Evolutionary conservation across 2,888 invertebrate species (phyloP).

Genomic region (Patella caerulea): DNA sequence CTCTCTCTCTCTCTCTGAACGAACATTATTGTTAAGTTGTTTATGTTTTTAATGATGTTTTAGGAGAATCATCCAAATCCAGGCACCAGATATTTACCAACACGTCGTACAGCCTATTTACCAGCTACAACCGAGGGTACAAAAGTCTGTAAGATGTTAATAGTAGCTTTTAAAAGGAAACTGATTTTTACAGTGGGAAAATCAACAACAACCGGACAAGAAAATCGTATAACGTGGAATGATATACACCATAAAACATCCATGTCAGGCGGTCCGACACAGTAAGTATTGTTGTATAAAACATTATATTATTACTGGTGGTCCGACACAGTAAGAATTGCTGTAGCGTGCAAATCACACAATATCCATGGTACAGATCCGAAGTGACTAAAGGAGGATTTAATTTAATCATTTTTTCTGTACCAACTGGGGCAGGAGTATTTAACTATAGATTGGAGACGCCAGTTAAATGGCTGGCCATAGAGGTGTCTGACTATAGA

Average conservation of each 20-base stretch:
- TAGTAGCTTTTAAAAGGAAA: slow-evolving; percentile 53
- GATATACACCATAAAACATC: slow-evolving; percentile 62
- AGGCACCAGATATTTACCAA: slow-evolving; percentile 53
- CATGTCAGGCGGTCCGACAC: slow-evolving; percentile 41
- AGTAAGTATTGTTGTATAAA: slow-evolving; percentile 28
- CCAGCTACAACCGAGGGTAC: slow-evolving; percentile 59
- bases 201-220: slow-evolving; percentile 58
- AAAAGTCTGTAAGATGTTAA: slow-evolving; percentile 47
- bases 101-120: slow-evolving; percentile 54
- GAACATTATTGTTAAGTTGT: too few relatives aligned
- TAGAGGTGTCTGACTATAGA: too few relatives aligned
- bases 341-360: too few relatives aligned
- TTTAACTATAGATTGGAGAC: too few relatives aligned
- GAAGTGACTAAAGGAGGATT: too few relatives aligned
- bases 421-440: too few relatives aligned
- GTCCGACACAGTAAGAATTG: slow-evolving; percentile 39
- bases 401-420: too few relatives aligned
- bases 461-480: too few relatives aligned
- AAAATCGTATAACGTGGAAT: slow-evolving; percentile 57
- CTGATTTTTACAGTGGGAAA: slow-evolving; percentile 58
- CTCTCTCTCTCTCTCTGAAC: too few relatives aligned
- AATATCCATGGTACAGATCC: too few relatives aligned
- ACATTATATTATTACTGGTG: slow-evolving; percentile 25
- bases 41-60: slow-evolving; percentile 6
- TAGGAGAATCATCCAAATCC: slow-evolving; percentile 59